Conservation (phyloP, 2,113 vertebrate species). For the Cathartes aura region DNA sequence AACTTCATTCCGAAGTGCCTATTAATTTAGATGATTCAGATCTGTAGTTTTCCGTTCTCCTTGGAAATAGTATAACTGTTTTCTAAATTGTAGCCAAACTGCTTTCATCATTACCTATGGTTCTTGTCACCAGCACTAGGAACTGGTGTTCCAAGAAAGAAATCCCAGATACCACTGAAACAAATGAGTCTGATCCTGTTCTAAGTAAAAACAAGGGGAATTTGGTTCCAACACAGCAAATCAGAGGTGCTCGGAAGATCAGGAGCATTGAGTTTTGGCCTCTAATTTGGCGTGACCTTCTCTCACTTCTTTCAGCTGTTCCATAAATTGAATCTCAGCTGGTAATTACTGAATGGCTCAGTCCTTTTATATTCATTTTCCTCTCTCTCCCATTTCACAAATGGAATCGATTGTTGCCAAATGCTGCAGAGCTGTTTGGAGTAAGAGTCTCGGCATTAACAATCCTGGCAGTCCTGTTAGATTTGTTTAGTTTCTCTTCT, state of each 20-base stretch:
- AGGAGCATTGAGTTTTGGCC: background rate
- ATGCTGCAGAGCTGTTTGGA: slow-evolving; percentile 5
- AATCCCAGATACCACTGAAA: background rate
- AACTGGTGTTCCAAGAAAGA: background rate
- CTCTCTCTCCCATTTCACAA: background rate
- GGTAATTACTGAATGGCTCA: background rate
- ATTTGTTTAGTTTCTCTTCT: background rate
- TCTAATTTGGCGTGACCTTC: background rate
- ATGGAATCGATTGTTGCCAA: background rate
- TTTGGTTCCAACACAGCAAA: background rate
- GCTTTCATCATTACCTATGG: background rate
- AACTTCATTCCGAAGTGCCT: slow-evolving; percentile 6
- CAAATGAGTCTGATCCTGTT: background rate
- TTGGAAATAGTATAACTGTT: slow-evolving; percentile 3
- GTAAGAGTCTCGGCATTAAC: background rate
- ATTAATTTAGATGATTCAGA: slow-evolving; percentile 8
- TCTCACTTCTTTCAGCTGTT: slow-evolving; percentile 6
- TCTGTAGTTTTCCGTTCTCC: slow-evolving; percentile 1
- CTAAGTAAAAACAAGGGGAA: background rate
- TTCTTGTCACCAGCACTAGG: background rate
- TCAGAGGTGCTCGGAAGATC: background rate
- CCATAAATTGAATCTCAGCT: slow-evolving; percentile 4
- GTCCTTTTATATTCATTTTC: background rate
- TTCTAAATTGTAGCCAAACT: background rate
- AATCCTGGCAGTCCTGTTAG: background rate